Conservation (phyloP, 2,113 vertebrate genomes). For the Cyanocitta stelleri region DNA sequence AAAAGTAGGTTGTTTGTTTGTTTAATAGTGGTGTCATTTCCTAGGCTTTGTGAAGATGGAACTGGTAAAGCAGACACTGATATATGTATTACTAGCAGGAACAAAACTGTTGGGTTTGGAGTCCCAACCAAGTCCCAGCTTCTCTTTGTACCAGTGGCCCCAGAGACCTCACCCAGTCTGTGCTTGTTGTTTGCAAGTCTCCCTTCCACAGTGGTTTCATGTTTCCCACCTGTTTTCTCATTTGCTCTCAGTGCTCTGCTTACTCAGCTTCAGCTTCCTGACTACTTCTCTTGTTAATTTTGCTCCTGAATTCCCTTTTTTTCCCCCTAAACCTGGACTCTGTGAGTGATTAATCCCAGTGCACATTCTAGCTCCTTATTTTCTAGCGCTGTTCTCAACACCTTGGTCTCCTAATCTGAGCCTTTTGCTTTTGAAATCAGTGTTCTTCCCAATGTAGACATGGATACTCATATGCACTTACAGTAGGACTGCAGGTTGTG, state of each 20-base stretch:
- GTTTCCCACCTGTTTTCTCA: background rate
- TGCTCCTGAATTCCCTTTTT: background rate
- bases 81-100: background rate
- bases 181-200: background rate
- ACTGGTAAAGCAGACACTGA: background rate
- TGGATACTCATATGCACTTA: background rate
- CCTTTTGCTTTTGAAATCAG: background rate
- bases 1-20: background rate
- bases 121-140: background rate
- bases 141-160: background rate
- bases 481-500: background rate
- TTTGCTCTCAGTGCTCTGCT: background rate
- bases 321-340: background rate
- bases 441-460: background rate
- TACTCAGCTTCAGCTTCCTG: background rate
- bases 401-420: background rate
- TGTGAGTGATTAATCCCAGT: background rate
- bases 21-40: background rate
- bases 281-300: background rate
- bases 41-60: background rate
- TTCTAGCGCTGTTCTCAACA: background rate
- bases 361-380: background rate
- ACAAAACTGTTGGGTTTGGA: background rate
- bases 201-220: background rate
- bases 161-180: background rate